Evolutionary conservation across 2,888 invertebrate species (phyloP), one percentile per base, ranked within the genome.

Genomic region (Stegana nigrithorax): DNA sequence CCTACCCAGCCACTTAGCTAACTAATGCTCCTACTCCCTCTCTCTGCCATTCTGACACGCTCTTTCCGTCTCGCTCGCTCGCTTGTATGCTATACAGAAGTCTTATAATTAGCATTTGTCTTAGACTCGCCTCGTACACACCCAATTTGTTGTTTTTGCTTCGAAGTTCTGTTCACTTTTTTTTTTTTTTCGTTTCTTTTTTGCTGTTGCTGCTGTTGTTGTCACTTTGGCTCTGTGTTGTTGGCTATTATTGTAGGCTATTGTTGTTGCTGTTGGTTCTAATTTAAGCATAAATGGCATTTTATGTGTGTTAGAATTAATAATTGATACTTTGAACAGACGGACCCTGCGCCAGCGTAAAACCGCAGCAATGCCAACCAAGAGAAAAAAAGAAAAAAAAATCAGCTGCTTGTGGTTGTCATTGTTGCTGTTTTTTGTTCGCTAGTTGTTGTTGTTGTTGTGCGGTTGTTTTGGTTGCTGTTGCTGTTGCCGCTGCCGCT

Each of bases 81-180:
- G 17, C 14, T 14, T 42, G 42, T 14, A 51, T 68, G 63, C 60
- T 21, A 56, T 64, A 69, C 70, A 63, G 70, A 69, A 63, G 71
- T 63, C 64, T 69, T 80, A 81, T 79, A 76, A 76, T 76, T 76
- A 81, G 81, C 76, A 73, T 81, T 76, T 68, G 78, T 59, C 64
- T 70, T 53, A 64, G 73, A 76, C 80, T 72, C 71, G 76, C 76
- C 80, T 75, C 67, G 78, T 69, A 64, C 75, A 75, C 75, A 76
- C 70, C 53, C 64, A 70, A 68, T 68, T 73, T 67, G 60, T 59
- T 62, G 51, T 14, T 44, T 17, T 44, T 32, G 12, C n/a, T n/a
- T n/a, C n/a, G n/a, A n/a, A n/a, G n/a, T n/a, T n/a, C n/a, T n/a
- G n/a, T n/a, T n/a, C n/a, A n/a, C n/a, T n/a, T n/a, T n/a, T n/a